A percentile compares a stretch with the other conserved stretches of the same genome.
phyloP scores from a whole-genome alignment of 2,113 vertebrate genomes.

The Apaloderma vittatum region DNA sequence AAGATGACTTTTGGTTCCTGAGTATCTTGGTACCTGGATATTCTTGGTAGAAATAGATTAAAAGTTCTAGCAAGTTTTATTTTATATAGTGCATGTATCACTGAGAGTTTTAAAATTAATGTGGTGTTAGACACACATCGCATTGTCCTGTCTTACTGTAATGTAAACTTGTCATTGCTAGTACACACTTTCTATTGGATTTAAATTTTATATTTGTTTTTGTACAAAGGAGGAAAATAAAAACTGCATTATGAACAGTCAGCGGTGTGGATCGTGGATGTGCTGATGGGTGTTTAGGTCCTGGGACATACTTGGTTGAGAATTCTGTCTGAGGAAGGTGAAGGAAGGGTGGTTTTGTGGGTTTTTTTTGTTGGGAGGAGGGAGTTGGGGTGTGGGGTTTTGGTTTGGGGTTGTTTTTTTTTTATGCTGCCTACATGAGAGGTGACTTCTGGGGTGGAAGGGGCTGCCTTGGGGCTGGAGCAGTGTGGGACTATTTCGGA shows the following conservation, averaged over 20 bases:
- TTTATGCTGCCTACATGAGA: neutral
- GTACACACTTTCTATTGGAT: constrained; percentile 80
- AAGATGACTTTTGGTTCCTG: constrained; percentile 57
- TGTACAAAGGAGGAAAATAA: constrained; percentile 84
- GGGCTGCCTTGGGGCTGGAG: fast-evolving
- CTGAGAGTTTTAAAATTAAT: constrained; percentile 77
- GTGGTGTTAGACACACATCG: constrained; percentile 76
- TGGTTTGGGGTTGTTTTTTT: neutral
- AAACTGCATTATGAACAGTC: constrained; percentile 80
- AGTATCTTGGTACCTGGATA: constrained; percentile 66
- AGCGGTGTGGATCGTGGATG: neutral
- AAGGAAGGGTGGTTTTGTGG: neutral
- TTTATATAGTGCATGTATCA: constrained; percentile 84
- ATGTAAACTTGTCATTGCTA: constrained; percentile 79
- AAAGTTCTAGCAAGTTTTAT: constrained; percentile 72
- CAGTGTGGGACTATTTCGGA: neutral
- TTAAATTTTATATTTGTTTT: constrained; percentile 87
- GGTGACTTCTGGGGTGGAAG: neutral
- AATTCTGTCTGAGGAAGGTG: neutral
- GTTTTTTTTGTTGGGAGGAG: too few species aligned
- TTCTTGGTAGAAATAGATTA: constrained; percentile 73
- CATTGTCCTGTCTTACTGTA: constrained; percentile 69
- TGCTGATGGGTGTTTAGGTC: neutral
- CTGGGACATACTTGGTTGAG: neutral
- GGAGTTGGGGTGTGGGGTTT: too few species aligned